Evolutionary conservation across 2,113 vertebrate genomes (phyloP).

Genomic region (Dasyprocta punctata): DNA sequence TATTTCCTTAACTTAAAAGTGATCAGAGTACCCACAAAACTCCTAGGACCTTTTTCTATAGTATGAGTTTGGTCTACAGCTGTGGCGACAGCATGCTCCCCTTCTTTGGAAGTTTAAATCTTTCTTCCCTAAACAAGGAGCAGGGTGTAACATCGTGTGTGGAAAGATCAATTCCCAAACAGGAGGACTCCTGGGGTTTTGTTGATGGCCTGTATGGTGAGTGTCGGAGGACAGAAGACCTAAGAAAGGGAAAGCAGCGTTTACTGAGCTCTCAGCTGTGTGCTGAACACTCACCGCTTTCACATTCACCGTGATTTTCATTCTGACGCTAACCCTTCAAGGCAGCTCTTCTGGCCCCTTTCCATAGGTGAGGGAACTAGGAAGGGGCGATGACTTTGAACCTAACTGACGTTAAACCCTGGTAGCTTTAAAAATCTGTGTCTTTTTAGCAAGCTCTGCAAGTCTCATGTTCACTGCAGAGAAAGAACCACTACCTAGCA

Average conservation of each 20-base stretch:
- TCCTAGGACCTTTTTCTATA: not conserved
- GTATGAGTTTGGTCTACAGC: not conserved
- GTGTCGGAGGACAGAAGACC: not conserved
- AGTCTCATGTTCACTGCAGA: not conserved
- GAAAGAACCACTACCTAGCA: not conserved
- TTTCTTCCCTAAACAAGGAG: not conserved
- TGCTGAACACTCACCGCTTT: not conserved
- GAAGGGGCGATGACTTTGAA: not conserved
- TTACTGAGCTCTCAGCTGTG: not conserved
- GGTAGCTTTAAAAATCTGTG: not conserved
- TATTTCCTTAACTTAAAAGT: conserved; percentile 49
- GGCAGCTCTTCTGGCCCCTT: not conserved
- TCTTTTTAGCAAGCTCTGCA: not conserved
- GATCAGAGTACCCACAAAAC: not conserved
- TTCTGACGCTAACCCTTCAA: not conserved
- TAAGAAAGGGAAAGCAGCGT: not conserved
- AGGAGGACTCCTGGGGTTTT: not conserved
- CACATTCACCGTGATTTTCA: not conserved
- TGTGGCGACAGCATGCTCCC: not conserved
- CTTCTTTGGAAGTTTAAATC: not conserved
- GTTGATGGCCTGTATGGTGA: not conserved
- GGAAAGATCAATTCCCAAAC: not conserved
- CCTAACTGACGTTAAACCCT: not conserved
- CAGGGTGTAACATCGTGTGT: not conserved
- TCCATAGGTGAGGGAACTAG: not conserved